phyloP scores from a whole-genome alignment of 2,113 vertebrate species.

The Pelodiscus sinensis region DNA sequence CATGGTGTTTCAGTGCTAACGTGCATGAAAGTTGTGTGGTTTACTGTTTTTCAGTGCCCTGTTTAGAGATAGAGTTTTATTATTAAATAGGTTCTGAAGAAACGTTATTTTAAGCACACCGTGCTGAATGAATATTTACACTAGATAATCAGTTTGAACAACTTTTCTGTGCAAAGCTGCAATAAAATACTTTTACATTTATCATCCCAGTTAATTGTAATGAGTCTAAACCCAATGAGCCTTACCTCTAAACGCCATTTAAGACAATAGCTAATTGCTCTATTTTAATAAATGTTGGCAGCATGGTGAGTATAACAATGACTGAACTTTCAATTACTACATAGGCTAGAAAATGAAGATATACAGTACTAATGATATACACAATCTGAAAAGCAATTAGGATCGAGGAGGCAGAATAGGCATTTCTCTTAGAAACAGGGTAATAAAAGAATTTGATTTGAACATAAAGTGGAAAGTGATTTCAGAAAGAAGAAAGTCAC shows the following conservation, averaged over 20 bases:
- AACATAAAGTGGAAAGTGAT: neutral
- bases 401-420: slow-evolving; percentile 51
- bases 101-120: neutral
- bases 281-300: slow-evolving; percentile 81
- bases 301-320: slow-evolving; percentile 72
- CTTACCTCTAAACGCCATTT: slow-evolving; percentile 80
- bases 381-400: slow-evolving; percentile 70
- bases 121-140: slow-evolving; percentile 20
- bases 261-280: slow-evolving; percentile 82
- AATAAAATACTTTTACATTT: slow-evolving; percentile 76
- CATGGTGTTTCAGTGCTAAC: neutral
- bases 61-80: slow-evolving; percentile 1
- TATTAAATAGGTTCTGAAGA: slow-evolving; percentile 19
- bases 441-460: slow-evolving; percentile 24
- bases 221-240: slow-evolving; percentile 77
- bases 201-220: slow-evolving; percentile 80
- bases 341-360: slow-evolving; percentile 68
- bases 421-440: slow-evolving; percentile 25
- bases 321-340: slow-evolving; percentile 75
- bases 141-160: slow-evolving; percentile 5
- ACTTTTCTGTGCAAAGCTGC: slow-evolving; percentile 47
- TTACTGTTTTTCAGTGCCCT: slow-evolving; percentile 6
- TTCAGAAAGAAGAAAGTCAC: slow-evolving; percentile 1
- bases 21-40: neutral
- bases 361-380: slow-evolving; percentile 57